A percentile compares a stretch with the other conserved stretches of the same genome.
These are phyloP conservation scores for Drosophila sp. DNA, from an alignment of 1,140 invertebrate genomes.

Conservation along the genomic window DNA sequence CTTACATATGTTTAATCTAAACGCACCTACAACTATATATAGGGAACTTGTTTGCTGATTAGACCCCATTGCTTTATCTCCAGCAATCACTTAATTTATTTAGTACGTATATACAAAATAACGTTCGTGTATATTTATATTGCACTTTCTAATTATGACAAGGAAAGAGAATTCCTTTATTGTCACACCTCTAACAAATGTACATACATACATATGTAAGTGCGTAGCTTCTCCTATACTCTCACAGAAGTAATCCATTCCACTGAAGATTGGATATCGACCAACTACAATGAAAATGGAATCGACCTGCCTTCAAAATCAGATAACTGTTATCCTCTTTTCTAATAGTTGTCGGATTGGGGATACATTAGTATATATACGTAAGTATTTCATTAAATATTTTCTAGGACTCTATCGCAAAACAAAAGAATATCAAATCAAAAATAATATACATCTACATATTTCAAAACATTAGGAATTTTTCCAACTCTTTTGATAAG, in stretches of 20 bases:
- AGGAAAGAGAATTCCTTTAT: neutral
- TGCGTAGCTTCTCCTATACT: too few relatives aligned
- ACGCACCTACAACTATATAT: neutral
- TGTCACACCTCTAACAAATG: neutral
- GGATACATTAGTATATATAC: too few relatives aligned
- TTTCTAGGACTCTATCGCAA: too few relatives aligned
- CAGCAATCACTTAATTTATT: neutral
- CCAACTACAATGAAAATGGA: too few relatives aligned
- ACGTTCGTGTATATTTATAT: neutral
- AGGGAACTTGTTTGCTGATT: slow-evolving; percentile 1
- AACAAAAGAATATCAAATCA: too few relatives aligned
- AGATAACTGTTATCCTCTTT: too few relatives aligned
- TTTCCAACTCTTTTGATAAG: neutral
- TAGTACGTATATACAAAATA: neutral
- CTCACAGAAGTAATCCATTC: too few relatives aligned
- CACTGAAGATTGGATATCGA: too few relatives aligned
- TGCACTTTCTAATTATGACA: slow-evolving; percentile 3
- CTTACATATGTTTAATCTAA: slow-evolving; percentile 15
- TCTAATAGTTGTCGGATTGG: too few relatives aligned
- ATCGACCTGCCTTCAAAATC: too few relatives aligned
- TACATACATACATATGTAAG: neutral
- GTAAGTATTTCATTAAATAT: too few relatives aligned
- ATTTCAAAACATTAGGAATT: neutral
- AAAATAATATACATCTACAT: too few relatives aligned
- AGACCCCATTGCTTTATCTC: neutral